Base-by-base conservation (phyloP, 2,113 vertebrate species). In the Odobenus rosmarus region DNA sequence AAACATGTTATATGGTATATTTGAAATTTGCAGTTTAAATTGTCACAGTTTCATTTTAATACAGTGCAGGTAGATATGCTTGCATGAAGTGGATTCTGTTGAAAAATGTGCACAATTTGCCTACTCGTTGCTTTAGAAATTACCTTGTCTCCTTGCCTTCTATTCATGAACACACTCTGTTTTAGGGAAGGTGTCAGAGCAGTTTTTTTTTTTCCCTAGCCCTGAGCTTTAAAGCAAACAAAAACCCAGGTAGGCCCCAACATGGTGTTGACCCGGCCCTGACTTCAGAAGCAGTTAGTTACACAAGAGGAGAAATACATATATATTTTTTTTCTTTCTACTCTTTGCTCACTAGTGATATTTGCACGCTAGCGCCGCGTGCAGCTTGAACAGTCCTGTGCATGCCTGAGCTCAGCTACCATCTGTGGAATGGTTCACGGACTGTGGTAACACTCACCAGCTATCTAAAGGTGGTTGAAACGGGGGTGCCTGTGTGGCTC, bases 361-460 rank as follows among this genome's bases (percentile, higher is more conserved):
- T 21, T 28, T 31, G 64, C 3, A 23, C 0, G 1, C 6, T 6
- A 24, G 51, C 36, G 11, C 21, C 10, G 1, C 18, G 0, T 51
- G 24, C 0, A 2, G 24, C 12, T 13, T 23, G 18, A 33, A 62
- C 13, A 33, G 0, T 7, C 21, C 23, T 26, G 36, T 39, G n/a
- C 13, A 4, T 3, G 7, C 2, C 1, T 18, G 51, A 33, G 11
- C 19, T 39, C 8, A 0, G 62, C 62, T 12, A 6, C 15, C 15
- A 8, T 67, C 64, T 7, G 31, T 5, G 1, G 14, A 16, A 33
- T 15, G 7, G 28, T 16, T 62, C 61, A 31, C 1, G 26, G 61
- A 28, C 26, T 5, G 10, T 13, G 2, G 12, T 67, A 67, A 67
- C 7, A 33, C 31, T 33, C 64, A 16, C 31, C 28, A 16, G 16